These are phyloP conservation scores for Zophobas morio DNA, from an alignment of 1,140 invertebrate genomes.

Conservation along the genomic window DNA sequence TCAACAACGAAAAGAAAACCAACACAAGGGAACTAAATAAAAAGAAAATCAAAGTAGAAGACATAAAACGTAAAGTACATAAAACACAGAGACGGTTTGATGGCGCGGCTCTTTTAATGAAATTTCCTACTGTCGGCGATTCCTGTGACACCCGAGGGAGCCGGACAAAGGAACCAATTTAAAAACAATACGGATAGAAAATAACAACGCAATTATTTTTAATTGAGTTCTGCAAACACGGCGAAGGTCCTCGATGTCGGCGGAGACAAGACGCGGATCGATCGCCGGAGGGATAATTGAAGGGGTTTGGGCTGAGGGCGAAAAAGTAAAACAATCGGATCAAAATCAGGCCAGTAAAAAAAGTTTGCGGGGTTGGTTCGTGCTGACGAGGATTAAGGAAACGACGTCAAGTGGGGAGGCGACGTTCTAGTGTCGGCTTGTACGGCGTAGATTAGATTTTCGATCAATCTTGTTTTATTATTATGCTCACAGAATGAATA, in stretches of 20 bases:
- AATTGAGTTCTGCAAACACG: constrained; percentile 25
- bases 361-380: too few species aligned
- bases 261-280: constrained; percentile 6
- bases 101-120: neutral
- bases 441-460: too few species aligned
- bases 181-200: constrained; percentile 31
- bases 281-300: neutral
- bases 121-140: neutral
- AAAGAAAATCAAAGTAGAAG: constrained; percentile 7
- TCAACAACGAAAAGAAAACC: constrained; percentile 5
- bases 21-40: neutral
- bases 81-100: constrained; percentile 1
- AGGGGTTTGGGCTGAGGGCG: too few species aligned
- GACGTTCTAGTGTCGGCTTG: too few species aligned
- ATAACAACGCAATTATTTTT: constrained; percentile 34
- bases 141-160: neutral
- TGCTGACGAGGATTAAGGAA: too few species aligned
- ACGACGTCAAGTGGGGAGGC: too few species aligned
- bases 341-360: too few species aligned
- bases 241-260: constrained; percentile 12
- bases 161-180: constrained; percentile 30
- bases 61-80: neutral
- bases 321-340: too few species aligned
- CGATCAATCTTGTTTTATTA: too few species aligned
- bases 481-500: too few species aligned